Conservation (phyloP, 2,888 invertebrate genomes). For the Parascotia fuliginaria region DNA sequence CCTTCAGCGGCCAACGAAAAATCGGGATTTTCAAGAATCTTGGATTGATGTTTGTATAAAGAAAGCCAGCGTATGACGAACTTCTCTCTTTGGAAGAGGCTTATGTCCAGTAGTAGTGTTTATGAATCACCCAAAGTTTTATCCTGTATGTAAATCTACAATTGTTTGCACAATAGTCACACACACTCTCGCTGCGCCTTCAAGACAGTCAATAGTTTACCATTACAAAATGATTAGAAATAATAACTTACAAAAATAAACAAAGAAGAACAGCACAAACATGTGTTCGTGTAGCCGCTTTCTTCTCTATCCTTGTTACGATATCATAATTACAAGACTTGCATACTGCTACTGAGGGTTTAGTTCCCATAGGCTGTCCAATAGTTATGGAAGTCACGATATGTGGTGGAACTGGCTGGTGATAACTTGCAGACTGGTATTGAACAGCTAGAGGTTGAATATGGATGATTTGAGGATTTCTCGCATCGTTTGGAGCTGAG, state of each 20-base stretch:
- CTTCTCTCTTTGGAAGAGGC: no score
- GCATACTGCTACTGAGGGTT: conserved; percentile 68
- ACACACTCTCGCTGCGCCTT: no score
- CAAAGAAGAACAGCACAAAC: conserved; percentile 78
- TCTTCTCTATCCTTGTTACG: conserved; percentile 64
- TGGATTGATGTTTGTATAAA: no score
- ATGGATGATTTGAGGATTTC: background rate
- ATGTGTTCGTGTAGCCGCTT: conserved; percentile 78
- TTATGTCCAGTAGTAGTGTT: no score
- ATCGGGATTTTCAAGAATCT: no score
- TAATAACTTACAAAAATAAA: conserved; percentile 38
- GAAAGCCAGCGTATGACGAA: no score
- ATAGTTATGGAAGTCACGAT: background rate
- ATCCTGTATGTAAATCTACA: no score
- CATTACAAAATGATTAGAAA: no score
- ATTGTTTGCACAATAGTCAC: no score
- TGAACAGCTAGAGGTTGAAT: background rate
- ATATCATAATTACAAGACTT: conserved; percentile 75
- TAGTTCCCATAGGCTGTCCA: conserved; percentile 61
- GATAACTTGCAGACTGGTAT: background rate
- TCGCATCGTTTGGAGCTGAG: background rate
- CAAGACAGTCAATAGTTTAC: no score
- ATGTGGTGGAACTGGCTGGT: background rate
- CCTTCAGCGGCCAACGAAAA: no score
- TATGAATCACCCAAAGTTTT: no score